These are phyloP conservation scores for Noctilio leporinus DNA, from an alignment of 2,113 vertebrate genomes.

Conservation along the genomic window DNA sequence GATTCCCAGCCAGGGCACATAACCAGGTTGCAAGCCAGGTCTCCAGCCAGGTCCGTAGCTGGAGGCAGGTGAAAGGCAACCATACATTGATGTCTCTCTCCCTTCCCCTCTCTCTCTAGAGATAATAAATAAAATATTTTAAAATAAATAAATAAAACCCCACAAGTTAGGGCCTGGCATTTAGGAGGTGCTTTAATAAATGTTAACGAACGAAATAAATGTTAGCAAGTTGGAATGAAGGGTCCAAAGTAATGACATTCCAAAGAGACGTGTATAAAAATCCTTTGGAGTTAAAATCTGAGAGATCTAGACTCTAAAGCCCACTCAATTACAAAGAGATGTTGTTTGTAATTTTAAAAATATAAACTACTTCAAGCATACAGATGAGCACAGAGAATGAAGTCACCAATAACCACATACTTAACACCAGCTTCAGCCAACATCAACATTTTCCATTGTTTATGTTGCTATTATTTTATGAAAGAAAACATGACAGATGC, in stretches of 20 bases:
- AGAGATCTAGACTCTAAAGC: not conserved
- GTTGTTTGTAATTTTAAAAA: not conserved
- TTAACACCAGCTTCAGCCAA: no score
- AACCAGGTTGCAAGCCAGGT: no score
- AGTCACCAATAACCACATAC: not conserved
- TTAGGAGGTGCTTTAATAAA: not conserved
- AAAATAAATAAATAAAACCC: no score
- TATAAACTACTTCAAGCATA: not conserved
- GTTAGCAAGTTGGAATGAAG: not conserved
- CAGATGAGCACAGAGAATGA: not conserved
- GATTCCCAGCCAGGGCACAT: no score
- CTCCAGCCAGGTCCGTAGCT: no score
- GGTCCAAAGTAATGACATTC: not conserved
- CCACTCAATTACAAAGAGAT: not conserved
- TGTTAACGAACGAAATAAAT: not conserved
- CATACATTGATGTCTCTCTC: no score
- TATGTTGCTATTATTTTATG: not conserved
- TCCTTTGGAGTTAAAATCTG: not conserved
- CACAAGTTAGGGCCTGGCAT: not conserved
- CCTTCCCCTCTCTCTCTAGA: no score
- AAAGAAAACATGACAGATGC: not conserved
- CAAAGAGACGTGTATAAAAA: not conserved
- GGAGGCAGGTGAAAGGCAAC: no score
- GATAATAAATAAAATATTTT: no score
- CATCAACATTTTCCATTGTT: not conserved